Evolutionary conservation across 2,888 invertebrate genomes (phyloP).

Genomic region (Drosophila diplacantha): DNA sequence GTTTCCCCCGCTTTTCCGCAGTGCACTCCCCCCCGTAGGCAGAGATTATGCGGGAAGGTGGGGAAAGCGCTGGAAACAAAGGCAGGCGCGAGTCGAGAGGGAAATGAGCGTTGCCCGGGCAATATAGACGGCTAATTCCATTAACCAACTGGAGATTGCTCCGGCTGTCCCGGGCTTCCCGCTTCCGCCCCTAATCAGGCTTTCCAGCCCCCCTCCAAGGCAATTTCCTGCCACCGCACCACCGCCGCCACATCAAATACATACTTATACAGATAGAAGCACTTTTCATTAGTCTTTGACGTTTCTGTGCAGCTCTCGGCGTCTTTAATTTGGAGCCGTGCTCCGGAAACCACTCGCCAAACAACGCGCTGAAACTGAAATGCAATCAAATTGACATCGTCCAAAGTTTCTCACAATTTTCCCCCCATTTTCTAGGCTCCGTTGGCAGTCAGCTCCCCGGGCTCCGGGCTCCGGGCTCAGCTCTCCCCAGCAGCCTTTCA

Average conservation of each 20-base stretch:
- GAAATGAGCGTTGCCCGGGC: slow-evolving; percentile 22
- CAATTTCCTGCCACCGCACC: not conserved
- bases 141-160: slow-evolving; percentile 6
- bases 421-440: slow-evolving; percentile 6
- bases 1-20: not conserved
- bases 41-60: not conserved
- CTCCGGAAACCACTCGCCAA: slow-evolving; percentile 14
- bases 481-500: not conserved
- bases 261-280: not conserved
- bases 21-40: not conserved
- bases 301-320: slow-evolving; percentile 5
- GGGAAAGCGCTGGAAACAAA: slow-evolving; percentile 1
- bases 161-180: not conserved
- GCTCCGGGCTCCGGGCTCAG: too few species aligned
- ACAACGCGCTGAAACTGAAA: slow-evolving; percentile 40
- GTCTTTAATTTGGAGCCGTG: slow-evolving; percentile 17
- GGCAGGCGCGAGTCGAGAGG: slow-evolving; percentile 10
- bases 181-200: slow-evolving; percentile 2
- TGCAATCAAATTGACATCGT: slow-evolving; percentile 65
- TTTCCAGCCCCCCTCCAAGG: not conserved
- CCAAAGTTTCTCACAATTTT: slow-evolving; percentile 43
- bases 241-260: too few species aligned
- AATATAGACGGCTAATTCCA: slow-evolving; percentile 14
- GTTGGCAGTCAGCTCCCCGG: not conserved
- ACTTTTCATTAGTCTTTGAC: slow-evolving; percentile 23